Percentiles rank a stretch among this genome's conserved stretches.
Conservation (phyloP, 2,797 vertebrate species). For the Cyclura pinguis region DNA sequence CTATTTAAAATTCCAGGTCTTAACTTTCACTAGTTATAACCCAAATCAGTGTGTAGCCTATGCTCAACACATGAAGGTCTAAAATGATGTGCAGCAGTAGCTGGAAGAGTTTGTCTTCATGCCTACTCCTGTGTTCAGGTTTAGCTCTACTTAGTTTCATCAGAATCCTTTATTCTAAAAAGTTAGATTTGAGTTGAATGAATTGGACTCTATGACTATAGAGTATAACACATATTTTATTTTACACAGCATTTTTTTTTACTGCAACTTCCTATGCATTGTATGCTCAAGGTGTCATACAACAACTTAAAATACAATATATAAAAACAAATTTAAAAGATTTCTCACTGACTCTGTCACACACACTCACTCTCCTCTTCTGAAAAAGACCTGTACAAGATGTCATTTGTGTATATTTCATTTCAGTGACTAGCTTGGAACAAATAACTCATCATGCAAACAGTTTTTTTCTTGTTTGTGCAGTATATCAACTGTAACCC, state of each 20-base stretch:
- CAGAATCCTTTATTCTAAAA: background rate
- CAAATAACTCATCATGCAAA: slow-evolving; percentile 4
- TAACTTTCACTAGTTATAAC: too few species aligned
- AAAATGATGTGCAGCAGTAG: too few species aligned
- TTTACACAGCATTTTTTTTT: background rate
- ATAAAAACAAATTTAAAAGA: background rate
- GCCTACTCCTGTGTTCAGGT: too few species aligned
- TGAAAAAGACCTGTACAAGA: too few species aligned
- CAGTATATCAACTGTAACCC: background rate
- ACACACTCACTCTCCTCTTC: too few species aligned
- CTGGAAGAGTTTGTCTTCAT: too few species aligned
- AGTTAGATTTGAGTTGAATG: background rate
- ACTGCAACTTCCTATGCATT: background rate
- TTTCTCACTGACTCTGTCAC: background rate
- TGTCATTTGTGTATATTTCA: background rate
- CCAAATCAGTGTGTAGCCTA: too few species aligned
- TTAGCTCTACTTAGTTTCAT: too few species aligned
- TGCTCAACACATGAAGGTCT: too few species aligned
- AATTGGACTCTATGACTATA: background rate
- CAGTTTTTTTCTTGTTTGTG: background rate
- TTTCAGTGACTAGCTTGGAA: background rate
- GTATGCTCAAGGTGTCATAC: background rate
- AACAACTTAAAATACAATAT: background rate
- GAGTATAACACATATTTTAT: background rate
- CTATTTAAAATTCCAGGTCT: too few species aligned